Base-by-base conservation (phyloP, 37 sponge, comb jelly and placozoan genomes). In the Tethya wilhelma region DNA sequence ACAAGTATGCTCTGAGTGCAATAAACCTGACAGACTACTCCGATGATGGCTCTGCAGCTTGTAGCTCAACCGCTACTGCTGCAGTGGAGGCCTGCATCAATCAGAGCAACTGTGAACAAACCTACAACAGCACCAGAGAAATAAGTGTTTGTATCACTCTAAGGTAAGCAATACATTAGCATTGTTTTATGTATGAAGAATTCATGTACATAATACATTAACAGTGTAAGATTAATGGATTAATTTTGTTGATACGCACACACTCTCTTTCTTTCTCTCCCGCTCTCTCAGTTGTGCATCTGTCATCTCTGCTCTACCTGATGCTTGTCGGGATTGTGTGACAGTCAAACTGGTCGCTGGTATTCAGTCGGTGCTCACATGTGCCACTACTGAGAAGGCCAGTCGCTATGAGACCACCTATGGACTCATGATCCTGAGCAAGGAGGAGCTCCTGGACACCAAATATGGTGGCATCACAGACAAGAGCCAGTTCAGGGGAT, bases 391-490 rank as follows among this genome's bases (percentile, higher is more conserved):
- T 28, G 25, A 23, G 12, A 8, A 7, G 22, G n/a, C 62, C 11
- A 60, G 62, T 19, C 3, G 36, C 38, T 75, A 26, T 75, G 75
- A 75, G 41, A 59, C 25, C 1, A 75, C 28, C 37, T 75, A 58
- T 56, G 75, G 75, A 19, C 60, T 75, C 40, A 58, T 75, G 60
- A 2, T 75, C 2, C 60, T 75, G 8, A 75, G 75, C n/a, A 26
- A 14, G 2, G 59, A 75, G 34, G 60, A 75, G 25, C 34, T 75
- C 2, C 57, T 39, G 58, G 59, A 75, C 41, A 39, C 75, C 0
- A 58, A 7, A 37, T 22, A 38, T 11, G 8, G 29, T 22, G 41
- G 4, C 7, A 38, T 32, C 41, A 75, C 33, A 38, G 2, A 55
- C 42, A 39, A 58, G 36, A 59, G 60, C n/a, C 75, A 75, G 28